These are phyloP conservation scores for Diplodus puntazzo DNA, from an alignment of 2,797 vertebrate species.

Conservation along the genomic window DNA sequence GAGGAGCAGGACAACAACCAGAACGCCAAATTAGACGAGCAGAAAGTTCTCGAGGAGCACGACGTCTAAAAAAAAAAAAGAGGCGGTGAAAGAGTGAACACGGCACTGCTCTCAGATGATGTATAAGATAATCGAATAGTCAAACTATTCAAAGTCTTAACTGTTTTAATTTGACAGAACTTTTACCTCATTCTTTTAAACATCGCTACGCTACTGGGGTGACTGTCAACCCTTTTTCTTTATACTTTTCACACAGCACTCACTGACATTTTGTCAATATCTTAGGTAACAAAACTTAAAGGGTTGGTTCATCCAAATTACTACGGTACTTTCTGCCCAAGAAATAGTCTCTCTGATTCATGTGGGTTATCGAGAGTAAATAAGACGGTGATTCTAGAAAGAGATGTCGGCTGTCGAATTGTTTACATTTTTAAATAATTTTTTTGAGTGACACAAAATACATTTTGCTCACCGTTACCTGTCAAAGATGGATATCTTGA, in stretches of 20 bases:
- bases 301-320: neutral
- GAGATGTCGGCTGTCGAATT: neutral
- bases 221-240: neutral
- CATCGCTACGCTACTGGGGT: neutral
- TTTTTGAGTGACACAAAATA: too few relatives aligned
- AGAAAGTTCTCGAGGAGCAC: conserved; percentile 61
- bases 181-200: conserved; percentile 15
- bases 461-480: too few relatives aligned
- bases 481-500: too few relatives aligned
- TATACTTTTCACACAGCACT: neutral
- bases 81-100: neutral
- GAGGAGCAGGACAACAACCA: conserved; percentile 65
- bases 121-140: neutral
- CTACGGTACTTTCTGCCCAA: neutral
- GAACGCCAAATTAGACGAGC: conserved; percentile 48
- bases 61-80: conserved; percentile 55
- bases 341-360: neutral
- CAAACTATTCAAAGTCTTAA: neutral
- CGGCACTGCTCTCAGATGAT: conserved; percentile 5
- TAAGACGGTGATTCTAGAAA: conserved; percentile 2
- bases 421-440: neutral
- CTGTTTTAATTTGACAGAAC: neutral
- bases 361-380: neutral
- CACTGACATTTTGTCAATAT: neutral
- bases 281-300: neutral